Conservation (phyloP, 2,797 vertebrate species). For the Acestrorhynchus altus region DNA sequence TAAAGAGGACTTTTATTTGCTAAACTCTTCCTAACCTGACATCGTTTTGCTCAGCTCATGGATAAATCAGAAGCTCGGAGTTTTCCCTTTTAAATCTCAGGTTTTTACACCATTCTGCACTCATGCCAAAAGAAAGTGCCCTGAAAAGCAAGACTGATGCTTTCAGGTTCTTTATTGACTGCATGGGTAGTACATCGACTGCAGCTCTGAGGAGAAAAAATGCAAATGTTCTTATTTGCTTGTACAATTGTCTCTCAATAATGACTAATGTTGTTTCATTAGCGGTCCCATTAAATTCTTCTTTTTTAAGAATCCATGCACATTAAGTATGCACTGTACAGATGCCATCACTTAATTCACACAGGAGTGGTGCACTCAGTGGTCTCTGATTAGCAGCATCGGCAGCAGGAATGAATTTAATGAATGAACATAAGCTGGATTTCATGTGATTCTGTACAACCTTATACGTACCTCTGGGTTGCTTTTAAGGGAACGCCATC, state of each 20-base stretch:
- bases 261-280: background rate
- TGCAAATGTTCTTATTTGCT: background rate
- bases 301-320: background rate
- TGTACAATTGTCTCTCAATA: background rate
- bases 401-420: background rate
- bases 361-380: background rate
- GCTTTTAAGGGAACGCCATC: background rate
- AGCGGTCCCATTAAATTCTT: background rate
- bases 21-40: too few species aligned
- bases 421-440: background rate
- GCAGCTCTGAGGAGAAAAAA: background rate
- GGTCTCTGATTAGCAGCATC: background rate
- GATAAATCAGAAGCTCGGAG: too few species aligned
- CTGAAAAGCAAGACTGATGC: conserved; percentile 25
- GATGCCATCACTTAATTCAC: background rate
- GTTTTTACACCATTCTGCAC: conserved; percentile 1
- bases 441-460: background rate
- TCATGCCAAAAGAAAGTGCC: conserved; percentile 7
- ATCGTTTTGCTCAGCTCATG: too few species aligned
- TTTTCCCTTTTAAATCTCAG: too few species aligned
- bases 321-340: background rate
- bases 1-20: too few species aligned
- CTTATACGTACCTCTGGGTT: background rate
- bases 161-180: conserved; percentile 31
- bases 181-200: conserved; percentile 10